phyloP scores from a whole-genome alignment of 2,113 vertebrate species.

The Macrotis lagotis region DNA sequence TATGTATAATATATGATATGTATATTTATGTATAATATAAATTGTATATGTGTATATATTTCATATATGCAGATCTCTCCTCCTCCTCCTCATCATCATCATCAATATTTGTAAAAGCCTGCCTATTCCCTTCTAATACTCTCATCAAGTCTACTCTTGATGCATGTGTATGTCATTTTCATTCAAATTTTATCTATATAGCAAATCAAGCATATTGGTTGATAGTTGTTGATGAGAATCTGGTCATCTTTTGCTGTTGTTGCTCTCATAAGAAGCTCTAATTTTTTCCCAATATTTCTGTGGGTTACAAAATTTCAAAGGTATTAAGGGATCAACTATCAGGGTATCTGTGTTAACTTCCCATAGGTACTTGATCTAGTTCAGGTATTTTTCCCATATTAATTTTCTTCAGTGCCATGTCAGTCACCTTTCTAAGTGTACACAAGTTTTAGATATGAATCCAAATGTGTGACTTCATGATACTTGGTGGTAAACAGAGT shows the following conservation, averaged over 20 bases:
- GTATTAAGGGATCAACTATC: no score
- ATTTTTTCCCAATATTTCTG: neutral
- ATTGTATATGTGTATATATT: neutral
- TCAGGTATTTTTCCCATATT: no score
- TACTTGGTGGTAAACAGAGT: no score
- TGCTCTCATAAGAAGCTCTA: neutral
- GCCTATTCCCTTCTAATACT: neutral
- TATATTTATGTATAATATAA: no score
- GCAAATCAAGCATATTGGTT: neutral
- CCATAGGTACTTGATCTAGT: no score
- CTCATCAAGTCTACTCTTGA: neutral
- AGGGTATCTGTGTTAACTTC: no score
- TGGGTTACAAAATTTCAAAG: neutral
- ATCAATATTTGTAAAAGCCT: neutral
- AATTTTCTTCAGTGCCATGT: no score
- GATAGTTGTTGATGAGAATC: neutral
- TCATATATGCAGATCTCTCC: no score
- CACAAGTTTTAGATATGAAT: no score
- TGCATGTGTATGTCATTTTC: neutral
- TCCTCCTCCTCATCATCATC: neutral
- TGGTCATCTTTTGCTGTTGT: neutral
- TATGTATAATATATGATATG: neutral
- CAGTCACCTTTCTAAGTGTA: no score
- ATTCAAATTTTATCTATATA: neutral
- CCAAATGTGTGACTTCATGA: no score